phyloP scores from a whole-genome alignment of 92 coral and sea anemone species.

The Blastomussa wellsi region DNA sequence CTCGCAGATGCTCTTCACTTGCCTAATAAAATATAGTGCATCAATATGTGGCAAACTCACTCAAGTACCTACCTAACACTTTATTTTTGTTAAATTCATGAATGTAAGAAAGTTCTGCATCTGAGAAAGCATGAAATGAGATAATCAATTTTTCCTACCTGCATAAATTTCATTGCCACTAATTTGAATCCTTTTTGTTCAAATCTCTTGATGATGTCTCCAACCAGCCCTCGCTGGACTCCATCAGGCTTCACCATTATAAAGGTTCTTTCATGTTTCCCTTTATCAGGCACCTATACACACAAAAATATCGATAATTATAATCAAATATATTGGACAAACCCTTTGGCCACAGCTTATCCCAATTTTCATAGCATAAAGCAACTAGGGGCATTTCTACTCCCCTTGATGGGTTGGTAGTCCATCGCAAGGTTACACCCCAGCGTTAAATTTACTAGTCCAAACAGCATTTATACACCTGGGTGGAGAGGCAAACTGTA shows the following conservation, averaged over 20 bases:
- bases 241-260: constrained; percentile 99
- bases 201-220: constrained; percentile 94
- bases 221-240: constrained; percentile 89
- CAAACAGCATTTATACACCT: too few species aligned
- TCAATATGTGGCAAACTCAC: too few species aligned
- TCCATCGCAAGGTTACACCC: too few species aligned
- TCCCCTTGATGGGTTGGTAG: too few species aligned
- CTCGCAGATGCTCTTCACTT: constrained; percentile 73
- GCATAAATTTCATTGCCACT: constrained; percentile 86
- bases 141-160: constrained; percentile 42
- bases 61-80: too few species aligned
- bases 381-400: too few species aligned
- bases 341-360: too few species aligned
- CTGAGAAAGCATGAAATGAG: not conserved
- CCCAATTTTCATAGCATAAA: too few species aligned
- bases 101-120: not conserved
- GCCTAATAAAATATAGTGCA: constrained; percentile 45
- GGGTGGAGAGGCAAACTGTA: too few species aligned
- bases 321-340: not conserved
- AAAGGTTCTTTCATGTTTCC: constrained; percentile 81
- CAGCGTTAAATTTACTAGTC: too few species aligned
- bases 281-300: constrained; percentile 49
- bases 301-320: not conserved
- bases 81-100: not conserved
- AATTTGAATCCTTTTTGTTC: constrained; percentile 95